These are phyloP conservation scores for Chelonus insularis DNA, from an alignment of 1,140 invertebrate genomes.

Conservation along the genomic window DNA sequence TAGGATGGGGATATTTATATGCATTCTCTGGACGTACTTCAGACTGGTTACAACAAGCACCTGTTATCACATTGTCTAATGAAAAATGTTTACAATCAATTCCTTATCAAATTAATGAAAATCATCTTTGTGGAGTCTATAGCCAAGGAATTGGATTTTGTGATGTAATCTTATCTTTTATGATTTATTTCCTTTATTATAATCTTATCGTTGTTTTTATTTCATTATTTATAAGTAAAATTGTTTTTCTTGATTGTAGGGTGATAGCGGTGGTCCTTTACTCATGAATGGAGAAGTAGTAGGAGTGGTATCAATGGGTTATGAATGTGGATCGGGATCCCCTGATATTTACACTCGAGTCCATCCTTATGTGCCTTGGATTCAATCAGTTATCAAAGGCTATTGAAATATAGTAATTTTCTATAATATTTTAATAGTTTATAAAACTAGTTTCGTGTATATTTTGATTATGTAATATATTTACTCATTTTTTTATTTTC, in stretches of 20 bases:
- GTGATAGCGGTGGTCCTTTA: conserved; percentile 9
- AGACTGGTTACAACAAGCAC: not conserved
- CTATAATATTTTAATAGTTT: not conserved
- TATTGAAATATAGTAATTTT: not conserved
- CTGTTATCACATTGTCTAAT: not conserved
- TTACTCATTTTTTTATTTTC: no score
- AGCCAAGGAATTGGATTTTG: not conserved
- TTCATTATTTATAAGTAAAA: not conserved
- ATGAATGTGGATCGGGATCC: not conserved
- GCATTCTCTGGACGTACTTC: not conserved
- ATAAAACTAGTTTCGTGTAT: no score
- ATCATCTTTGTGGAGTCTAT: not conserved
- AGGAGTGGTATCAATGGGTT: not conserved
- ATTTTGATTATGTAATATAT: no score
- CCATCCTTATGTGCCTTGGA: not conserved
- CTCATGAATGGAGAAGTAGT: not conserved
- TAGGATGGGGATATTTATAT: conserved; percentile 2
- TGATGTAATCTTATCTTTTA: not conserved
- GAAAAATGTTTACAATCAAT: not conserved
- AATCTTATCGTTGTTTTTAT: no score
- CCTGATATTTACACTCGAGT: conserved; percentile 12
- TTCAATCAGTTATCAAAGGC: not conserved
- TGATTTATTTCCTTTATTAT: not conserved
- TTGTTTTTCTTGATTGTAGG: not conserved
- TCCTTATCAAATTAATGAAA: not conserved